Conservation (phyloP, 2,113 vertebrate species). For the Pleuronectes platessa region DNA sequence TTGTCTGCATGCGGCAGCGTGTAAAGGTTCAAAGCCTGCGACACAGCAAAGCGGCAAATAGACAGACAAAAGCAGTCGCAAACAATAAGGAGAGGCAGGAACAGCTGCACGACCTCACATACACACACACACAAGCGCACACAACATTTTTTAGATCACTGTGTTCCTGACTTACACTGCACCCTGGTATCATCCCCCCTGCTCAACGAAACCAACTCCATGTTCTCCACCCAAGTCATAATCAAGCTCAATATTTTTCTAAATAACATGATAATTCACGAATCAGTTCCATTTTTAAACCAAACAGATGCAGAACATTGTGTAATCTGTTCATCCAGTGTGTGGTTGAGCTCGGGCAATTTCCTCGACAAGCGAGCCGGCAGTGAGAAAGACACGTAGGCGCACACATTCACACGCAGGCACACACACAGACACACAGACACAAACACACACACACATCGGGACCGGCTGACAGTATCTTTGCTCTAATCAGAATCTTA, state of each 20-base stretch:
- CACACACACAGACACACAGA: conserved; percentile 17
- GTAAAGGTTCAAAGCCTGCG: conserved; percentile 31
- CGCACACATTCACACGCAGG: neutral
- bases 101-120: neutral
- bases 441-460: conserved; percentile 24
- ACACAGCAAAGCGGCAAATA: conserved; percentile 23
- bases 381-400: conserved; percentile 28
- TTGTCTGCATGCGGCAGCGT: conserved; percentile 29
- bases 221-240: neutral
- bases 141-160: conserved; percentile 1
- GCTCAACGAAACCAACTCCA: neutral
- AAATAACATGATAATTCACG: conserved; percentile 14
- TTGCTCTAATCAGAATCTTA: conserved; percentile 84
- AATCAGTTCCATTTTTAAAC: conserved; percentile 36
- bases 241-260: neutral
- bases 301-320: conserved; percentile 22
- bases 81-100: neutral
- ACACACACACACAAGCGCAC: too few species aligned
- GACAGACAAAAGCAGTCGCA: neutral
- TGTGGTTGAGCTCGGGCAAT: conserved; percentile 35
- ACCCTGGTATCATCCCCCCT: neutral
- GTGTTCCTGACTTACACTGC: conserved; percentile 17
- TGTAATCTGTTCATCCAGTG: conserved; percentile 37
- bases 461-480: conserved; percentile 71
- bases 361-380: conserved; percentile 55